Evolutionary conservation across 2,113 vertebrate genomes (phyloP), one percentile per base, ranked within the genome.

Genomic region (Calypte anna): DNA sequence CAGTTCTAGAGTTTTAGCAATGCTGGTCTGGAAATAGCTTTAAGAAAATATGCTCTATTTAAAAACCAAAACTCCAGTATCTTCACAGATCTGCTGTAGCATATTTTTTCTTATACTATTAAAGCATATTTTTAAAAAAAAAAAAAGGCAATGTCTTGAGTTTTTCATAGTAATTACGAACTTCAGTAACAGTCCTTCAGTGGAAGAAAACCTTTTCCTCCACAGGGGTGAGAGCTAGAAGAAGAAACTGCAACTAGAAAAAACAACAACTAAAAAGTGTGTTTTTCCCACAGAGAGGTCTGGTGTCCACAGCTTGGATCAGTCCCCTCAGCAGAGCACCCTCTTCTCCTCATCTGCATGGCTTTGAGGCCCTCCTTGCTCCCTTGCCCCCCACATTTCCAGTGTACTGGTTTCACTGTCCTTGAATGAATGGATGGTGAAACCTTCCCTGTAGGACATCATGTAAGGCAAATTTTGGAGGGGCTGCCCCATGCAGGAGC

Each of bases 1-100:
- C 58, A 55, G 24, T 74, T 83, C 51, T 51, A 94, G 51, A 83
- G 44, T 19, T 91, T 88, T 77, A 67, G 61, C 25, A 82, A 57
- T 10, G 53, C 77, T 83, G 68, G n/a, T 88, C 88, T 83, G 53
- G 33, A 96, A 94, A 91, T 25, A 86, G 40, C n/a, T 73, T 84
- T 78, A 68, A 67, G 73, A 86, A 93, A 96, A 93, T 28, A 44
- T 28, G 40, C 15, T 90, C 55, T 77, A 63, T 94, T 74, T 90
- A 88, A 88, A 92, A 82, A n/a, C 2, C 30, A 25, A 31, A 88
- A 64, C 46, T 75, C 68, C 53, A 27, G 38, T 48, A 62, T 88
- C 67, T 73, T 73, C 70, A 76, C 11, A 27, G 6, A 92, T 79
- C 16, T 36, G 19, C 48, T 73, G 36, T 8, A 67, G 43, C 9